Base-by-base conservation (phyloP, 1,140 invertebrate species). In the Nilaparvata lugens region DNA sequence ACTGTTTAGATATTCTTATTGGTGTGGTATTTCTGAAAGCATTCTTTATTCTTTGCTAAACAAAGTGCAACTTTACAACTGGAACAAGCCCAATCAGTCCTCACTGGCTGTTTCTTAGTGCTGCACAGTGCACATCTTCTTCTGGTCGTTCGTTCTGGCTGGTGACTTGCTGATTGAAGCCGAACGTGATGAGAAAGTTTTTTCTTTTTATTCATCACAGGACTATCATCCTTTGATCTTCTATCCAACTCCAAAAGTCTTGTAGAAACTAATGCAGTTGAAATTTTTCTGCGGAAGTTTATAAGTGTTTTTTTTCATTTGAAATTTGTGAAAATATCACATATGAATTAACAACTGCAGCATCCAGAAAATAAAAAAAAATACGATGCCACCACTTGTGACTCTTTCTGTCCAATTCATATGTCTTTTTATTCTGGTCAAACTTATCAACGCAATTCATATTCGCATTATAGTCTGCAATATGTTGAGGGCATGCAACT, bases 381-480 rank as follows among this genome's bases (percentile, higher is more conserved):
- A 74, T 65, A 54, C 63, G 64, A 43, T 72, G 69, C 69, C 70
- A 75, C 70, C 73, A 74, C 65, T 73, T 75, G 19, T 54, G 62
- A 31, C 56, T 65, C 64, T 73, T 73, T 59, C 72, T 64, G 55
- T 71, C 61, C 23, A 72, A 64, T 58, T 69, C 64, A 62, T 73
- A 75, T 11, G 60, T 45, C n/a, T 60, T 59, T 58, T 69, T 72
- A 52, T 72, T 56, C 66, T 69, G 69, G 61, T 75, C 71, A 43
- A 65, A 61, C 62, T n/a, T n/a, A n/a, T n/a, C n/a, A n/a, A n/a
- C n/a, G n/a, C n/a, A n/a, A n/a, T n/a, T n/a, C n/a, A n/a, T n/a
- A n/a, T n/a, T n/a, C 71, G 70, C 60, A 75, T 70, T 7, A 74
- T 71, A n/a, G 58, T 62, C 69, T 16, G 67, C 67, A 71, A 75